Evolutionary conservation across 2,113 vertebrate genomes (phyloP).

Genomic region (Paracanthobrama guichenoti): DNA sequence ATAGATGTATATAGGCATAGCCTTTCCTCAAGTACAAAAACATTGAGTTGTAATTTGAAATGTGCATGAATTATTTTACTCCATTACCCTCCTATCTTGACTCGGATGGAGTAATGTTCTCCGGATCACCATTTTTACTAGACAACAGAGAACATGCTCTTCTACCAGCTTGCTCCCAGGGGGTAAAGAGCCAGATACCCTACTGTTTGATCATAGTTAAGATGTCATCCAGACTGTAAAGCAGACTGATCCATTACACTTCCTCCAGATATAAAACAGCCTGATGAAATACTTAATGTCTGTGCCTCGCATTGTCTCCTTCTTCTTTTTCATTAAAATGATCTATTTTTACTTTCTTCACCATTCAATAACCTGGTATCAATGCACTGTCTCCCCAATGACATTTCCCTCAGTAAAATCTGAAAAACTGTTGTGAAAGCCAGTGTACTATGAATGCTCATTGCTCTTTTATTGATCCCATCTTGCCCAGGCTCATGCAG

Average conservation of each 20-base stretch:
- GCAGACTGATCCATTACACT: slow-evolving; percentile 38
- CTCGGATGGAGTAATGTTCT: neutral
- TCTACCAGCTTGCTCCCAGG: neutral
- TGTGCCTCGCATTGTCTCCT: slow-evolving; percentile 27
- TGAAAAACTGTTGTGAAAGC: slow-evolving; percentile 45
- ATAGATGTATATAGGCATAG: neutral
- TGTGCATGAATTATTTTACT: slow-evolving; percentile 25
- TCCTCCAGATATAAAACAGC: slow-evolving; percentile 30
- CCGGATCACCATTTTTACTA: neutral
- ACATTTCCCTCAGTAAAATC: slow-evolving; percentile 33
- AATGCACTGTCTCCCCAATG: slow-evolving; percentile 44
- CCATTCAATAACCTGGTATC: slow-evolving; percentile 49
- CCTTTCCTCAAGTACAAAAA: neutral
- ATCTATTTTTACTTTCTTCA: slow-evolving; percentile 46
- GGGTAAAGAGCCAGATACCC: slow-evolving; percentile 26
- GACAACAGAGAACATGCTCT: slow-evolving; percentile 26
- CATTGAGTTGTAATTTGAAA: neutral
- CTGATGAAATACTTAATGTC: slow-evolving; percentile 35
- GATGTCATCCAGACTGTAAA: slow-evolving; percentile 26
- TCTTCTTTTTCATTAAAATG: slow-evolving; percentile 50
- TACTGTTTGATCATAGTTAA: slow-evolving; percentile 22
- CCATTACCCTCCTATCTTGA: slow-evolving; percentile 14
- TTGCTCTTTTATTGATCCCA: slow-evolving; percentile 46
- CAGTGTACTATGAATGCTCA: slow-evolving; percentile 39
- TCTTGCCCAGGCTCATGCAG: slow-evolving; percentile 33